A percentile compares a stretch with the other conserved stretches of the same genome.
These are phyloP conservation scores for Protaetia brevitarsis DNA, from an alignment of 1,140 invertebrate species.

Conservation along the genomic window DNA sequence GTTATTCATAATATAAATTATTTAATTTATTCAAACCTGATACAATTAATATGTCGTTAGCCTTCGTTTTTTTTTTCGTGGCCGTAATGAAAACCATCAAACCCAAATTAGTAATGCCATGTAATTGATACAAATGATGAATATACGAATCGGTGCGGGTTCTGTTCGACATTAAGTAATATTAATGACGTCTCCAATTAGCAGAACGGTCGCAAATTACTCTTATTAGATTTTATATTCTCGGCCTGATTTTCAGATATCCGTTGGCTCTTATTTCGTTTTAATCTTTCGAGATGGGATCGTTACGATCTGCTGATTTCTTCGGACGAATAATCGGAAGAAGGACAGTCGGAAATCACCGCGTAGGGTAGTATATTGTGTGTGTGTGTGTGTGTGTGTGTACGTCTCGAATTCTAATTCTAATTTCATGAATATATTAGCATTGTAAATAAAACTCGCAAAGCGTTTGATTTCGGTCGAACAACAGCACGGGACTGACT, in stretches of 20 bases:
- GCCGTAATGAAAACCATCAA: background rate
- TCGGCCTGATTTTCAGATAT: too few species aligned
- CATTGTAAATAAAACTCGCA: constrained; percentile 40
- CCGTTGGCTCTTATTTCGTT: too few species aligned
- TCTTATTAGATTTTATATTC: constrained; percentile 2
- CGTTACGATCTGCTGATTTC: too few species aligned
- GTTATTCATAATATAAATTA: too few species aligned
- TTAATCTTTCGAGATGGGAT: too few species aligned
- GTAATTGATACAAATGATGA: constrained; percentile 11
- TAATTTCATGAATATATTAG: constrained; percentile 44
- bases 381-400: too few species aligned
- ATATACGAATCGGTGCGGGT: constrained; percentile 15
- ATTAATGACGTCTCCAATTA: constrained; percentile 14
- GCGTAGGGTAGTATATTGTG: background rate
- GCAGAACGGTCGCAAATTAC: background rate
- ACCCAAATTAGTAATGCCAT: background rate
- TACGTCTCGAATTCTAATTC: constrained; percentile 33
- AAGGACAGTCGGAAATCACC: too few species aligned
- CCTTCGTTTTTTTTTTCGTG: background rate
- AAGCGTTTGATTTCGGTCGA: constrained; percentile 40
- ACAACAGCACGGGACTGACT: background rate
- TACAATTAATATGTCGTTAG: background rate
- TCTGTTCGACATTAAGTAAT: background rate
- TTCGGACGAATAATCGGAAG: too few species aligned
- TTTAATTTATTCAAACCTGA: too few species aligned